These are phyloP conservation scores for Lycodopsis pacificus DNA, from an alignment of 2,797 vertebrate genomes.

Conservation along the genomic window DNA sequence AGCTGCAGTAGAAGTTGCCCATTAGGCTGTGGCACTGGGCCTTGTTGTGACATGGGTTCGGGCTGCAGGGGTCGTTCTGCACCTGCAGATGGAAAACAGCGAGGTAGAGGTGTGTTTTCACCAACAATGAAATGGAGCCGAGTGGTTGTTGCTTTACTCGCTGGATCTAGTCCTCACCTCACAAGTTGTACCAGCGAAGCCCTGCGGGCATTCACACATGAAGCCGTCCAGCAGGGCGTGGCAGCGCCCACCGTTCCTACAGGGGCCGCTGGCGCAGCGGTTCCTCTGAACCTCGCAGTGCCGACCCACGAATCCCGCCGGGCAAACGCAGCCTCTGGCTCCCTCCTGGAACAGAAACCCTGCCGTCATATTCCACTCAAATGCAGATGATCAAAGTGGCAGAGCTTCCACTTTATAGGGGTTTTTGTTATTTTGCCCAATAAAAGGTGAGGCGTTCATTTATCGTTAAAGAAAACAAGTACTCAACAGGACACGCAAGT, in stretches of 20 bases:
- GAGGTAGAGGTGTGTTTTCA: neutral
- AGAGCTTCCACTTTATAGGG: neutral
- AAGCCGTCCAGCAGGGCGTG: conserved; percentile 84
- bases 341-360: conserved; percentile 78
- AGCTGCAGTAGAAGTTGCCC: conserved; percentile 93
- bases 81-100: conserved; percentile 76
- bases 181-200: conserved; percentile 88
- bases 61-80: conserved; percentile 88
- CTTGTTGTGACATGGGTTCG: conserved; percentile 91
- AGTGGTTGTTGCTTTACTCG: neutral
- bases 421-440: no score
- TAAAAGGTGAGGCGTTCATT: neutral
- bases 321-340: conserved; percentile 88
- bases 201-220: conserved; percentile 87
- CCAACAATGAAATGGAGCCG: neutral
- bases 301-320: conserved; percentile 86
- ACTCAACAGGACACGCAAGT: neutral
- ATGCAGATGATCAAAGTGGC: neutral
- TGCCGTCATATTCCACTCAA: neutral
- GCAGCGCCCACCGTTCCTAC: conserved; percentile 87
- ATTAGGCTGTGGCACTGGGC: conserved; percentile 88
- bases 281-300: conserved; percentile 90
- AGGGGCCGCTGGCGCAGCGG: conserved; percentile 88
- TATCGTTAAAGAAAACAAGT: no score
- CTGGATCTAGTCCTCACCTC: conserved; percentile 85